Evolutionary conservation across 2,113 vertebrate genomes (phyloP), one percentile per base, ranked within the genome.

Genomic region (Onychorhynchus coronatus): DNA sequence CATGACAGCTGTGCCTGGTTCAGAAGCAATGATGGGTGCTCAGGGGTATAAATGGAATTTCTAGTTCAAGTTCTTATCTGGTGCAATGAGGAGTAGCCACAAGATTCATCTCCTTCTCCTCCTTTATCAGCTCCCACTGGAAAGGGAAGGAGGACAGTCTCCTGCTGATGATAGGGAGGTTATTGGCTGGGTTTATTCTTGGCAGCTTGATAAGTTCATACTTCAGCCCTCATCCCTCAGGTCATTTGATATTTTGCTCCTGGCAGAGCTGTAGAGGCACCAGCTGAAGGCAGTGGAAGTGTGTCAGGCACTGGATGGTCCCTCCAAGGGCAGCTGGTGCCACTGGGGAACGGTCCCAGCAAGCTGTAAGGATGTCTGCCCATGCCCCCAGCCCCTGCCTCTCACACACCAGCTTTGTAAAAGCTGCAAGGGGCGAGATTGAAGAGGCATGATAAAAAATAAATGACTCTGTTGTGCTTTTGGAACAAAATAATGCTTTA

Each of bases 401-500:
- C 21, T 16, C 78, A 15, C 78, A 33, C 59, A 62, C 30, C 33
- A 1, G 13, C 42, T 59, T 77, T 33, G 39, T 21, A 27, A 49
- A 59, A 82, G 46, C 62, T 80, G 37, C 4, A 9, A 86, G 61
- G 77, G 55, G 46, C 71, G 46, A 8, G 49, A 37, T 77, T 89
- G 86, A 81, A 58, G 58, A 85, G 92, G 62, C 33, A 30, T 4
- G 16, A 74, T 94, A 59, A 89, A 93, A 95, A 95, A 84, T 70
- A 33, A 58, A 91, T 88, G 28, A 59, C 84, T 93, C 79, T 56
- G 70, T 91, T 94, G 37, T 87, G 95, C 39, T 77, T 92, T 83
- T 93, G 88, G 77, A 96, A 88, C 41, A 52, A 94, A 97, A 94
- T 87, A 88, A 81, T 87, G 92, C 90, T 95, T 96, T 75, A 93